Evolutionary conservation across 2,888 invertebrate species (phyloP), one percentile per base, ranked within the genome.

Genomic region (Stenoptilia bipunctidactyla): DNA sequence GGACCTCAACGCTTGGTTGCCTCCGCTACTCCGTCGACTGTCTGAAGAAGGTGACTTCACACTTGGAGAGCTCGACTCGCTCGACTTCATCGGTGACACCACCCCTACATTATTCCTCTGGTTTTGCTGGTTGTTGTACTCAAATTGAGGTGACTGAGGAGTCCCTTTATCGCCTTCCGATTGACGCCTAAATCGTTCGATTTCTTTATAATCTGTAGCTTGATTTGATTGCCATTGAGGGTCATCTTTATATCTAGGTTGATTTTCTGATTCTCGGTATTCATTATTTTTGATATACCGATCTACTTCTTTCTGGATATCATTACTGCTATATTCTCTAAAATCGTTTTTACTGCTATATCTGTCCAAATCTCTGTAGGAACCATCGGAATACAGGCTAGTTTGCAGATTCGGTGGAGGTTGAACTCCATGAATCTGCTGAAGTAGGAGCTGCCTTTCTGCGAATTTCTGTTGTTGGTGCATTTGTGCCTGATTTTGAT

Each of bases 1-100:
- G 5, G 94, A 92, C 44, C 92, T 87, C 35, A 93, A 63, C 12
- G 90, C 90, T 56, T 89, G 89, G 15, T 80, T 83, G 1, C 86
- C 86, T 44, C 83, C 73, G 41, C 79, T 83, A 48, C 84, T 84
- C 45, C 83, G 66, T 15, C 85, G 61, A 50, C 84, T 75, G n/a
- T 84, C 84, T 4, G 76, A 74, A 15, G 83, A 83, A 1, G 85
- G 85, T 20, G 84, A 85, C 50, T 82, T 85, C 1, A 82, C 64
- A 48, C 84, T 84, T 2, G 83, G 75, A 35, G 73, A 65, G 51
- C 77, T 74, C 1, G 82, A 75, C 45, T 85, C 83, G 45, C 82
- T 82, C 0, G 82, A 83, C 50, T 83, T 83, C 76, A 83, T 76
- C 1, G 82, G 82, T 14, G 82, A 80, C 27, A 66, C 53, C 27